Evolutionary conservation across 2,888 invertebrate species (phyloP).

Genomic region (Lasioglossum figueresi): DNA sequence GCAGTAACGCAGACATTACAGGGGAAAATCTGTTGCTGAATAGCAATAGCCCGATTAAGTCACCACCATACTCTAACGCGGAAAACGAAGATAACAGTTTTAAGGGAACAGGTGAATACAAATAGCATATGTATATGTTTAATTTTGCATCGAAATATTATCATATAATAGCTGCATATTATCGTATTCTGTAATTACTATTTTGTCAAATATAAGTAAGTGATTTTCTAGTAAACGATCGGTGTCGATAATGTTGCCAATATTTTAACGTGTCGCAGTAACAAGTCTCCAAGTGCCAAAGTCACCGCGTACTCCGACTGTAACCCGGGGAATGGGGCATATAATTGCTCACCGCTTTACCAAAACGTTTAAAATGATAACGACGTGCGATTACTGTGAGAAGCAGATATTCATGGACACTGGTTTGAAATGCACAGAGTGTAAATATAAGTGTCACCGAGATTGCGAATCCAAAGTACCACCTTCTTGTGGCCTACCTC

Average conservation of each 20-base stretch:
- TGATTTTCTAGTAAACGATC: background rate
- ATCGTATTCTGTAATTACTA: too few relatives aligned
- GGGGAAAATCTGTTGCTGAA: constrained; percentile 76
- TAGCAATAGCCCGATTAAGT: constrained; percentile 86
- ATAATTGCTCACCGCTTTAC: constrained; percentile 95
- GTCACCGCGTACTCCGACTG: constrained; percentile 91
- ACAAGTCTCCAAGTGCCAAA: constrained; percentile 86
- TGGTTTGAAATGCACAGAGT: constrained; percentile 96
- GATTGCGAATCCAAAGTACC: constrained; percentile 96
- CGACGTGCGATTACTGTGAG: constrained; percentile 95
- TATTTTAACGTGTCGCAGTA: constrained; percentile 75
- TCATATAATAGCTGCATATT: too few relatives aligned
- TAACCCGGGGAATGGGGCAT: constrained; percentile 93
- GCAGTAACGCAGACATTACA: constrained; percentile 80
- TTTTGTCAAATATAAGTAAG: too few relatives aligned
- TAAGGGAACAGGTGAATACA: constrained; percentile 81
- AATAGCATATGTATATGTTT: too few relatives aligned
- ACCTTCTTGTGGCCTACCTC: constrained; percentile 96
- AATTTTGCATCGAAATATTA: too few relatives aligned
- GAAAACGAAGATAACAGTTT: constrained; percentile 85
- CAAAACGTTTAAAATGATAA: constrained; percentile 94
- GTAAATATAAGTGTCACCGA: constrained; percentile 95
- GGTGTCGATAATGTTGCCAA: background rate
- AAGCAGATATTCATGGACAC: constrained; percentile 94
- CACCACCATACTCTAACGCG: constrained; percentile 86